phyloP scores from a whole-genome alignment of 2,888 invertebrate species.

The Megastigmus dorsalis region DNA sequence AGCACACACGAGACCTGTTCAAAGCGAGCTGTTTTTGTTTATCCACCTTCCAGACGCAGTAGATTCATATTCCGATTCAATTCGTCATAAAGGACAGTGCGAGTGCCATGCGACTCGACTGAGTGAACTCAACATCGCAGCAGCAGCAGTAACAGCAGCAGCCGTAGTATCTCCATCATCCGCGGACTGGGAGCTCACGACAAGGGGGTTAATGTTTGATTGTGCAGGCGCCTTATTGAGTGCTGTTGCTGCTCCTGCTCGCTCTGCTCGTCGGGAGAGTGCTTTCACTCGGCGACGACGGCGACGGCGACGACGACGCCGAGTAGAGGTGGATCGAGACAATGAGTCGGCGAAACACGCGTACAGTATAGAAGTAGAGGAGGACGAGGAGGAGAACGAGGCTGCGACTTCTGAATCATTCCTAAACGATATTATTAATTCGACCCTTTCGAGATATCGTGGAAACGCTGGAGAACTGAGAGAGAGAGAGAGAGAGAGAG shows the following conservation, averaged over 20 bases:
- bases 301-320: too few relatives aligned
- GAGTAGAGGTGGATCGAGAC: slow-evolving; percentile 53
- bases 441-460: slow-evolving; percentile 49
- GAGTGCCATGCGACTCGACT: too few relatives aligned
- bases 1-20: too few relatives aligned
- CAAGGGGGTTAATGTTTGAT: slow-evolving; percentile 63
- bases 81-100: slow-evolving; percentile 46
- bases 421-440: slow-evolving; percentile 59
- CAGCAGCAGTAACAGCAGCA: too few relatives aligned
- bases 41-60: slow-evolving; percentile 2
- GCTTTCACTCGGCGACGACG: slow-evolving; percentile 55
- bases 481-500: background rate
- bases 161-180: too few relatives aligned
- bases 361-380: slow-evolving; percentile 19
- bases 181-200: too few relatives aligned
- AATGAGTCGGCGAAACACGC: slow-evolving; percentile 54
- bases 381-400: slow-evolving; percentile 27
- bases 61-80: slow-evolving; percentile 9
- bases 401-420: slow-evolving; percentile 55
- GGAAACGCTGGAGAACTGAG: slow-evolving; percentile 36
- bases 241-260: slow-evolving; percentile 29
- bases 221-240: slow-evolving; percentile 60
- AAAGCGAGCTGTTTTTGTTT: slow-evolving; percentile 34
- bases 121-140: too few relatives aligned
- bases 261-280: slow-evolving; percentile 48